Conservation (phyloP, 2,888 invertebrate genomes). For the Cataglyphis cursor region DNA sequence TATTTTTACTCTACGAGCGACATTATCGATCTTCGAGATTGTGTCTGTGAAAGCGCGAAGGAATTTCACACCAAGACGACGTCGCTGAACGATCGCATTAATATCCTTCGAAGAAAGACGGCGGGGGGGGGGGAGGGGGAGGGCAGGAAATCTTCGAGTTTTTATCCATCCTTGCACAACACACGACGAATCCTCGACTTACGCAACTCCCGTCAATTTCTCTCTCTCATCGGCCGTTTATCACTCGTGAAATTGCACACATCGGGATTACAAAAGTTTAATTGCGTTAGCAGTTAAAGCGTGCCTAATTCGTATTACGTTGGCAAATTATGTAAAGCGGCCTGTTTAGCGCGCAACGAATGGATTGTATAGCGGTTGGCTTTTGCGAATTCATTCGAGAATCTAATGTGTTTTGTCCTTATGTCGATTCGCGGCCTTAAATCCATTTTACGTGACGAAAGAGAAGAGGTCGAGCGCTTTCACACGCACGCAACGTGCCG, state of each 20-base stretch:
- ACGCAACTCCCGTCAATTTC: constrained; percentile 50
- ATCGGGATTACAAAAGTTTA: constrained; percentile 3
- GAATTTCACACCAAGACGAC: constrained; percentile 49
- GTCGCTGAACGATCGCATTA: constrained; percentile 41
- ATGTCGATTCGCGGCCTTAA: not conserved
- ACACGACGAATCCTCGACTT: constrained; percentile 22
- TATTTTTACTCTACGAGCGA: not conserved
- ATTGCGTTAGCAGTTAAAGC: constrained; percentile 14
- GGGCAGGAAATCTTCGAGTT: constrained; percentile 44
- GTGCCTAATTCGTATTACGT: constrained; percentile 5
- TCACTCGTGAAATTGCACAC: constrained; percentile 4
- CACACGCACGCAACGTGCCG: not conserved
- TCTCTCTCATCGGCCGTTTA: constrained; percentile 45
- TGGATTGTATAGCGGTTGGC: not conserved
- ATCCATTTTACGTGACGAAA: constrained; percentile 16
- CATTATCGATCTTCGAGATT: constrained; percentile 16
- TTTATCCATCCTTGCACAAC: constrained; percentile 57
- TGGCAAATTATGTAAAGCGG: constrained; percentile 27
- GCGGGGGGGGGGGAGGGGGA: not conserved
- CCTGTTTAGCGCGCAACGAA: not conserved
- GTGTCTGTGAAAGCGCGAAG: not conserved
- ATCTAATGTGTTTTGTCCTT: not conserved
- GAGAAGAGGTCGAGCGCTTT: not conserved
- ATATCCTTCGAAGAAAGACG: not conserved
- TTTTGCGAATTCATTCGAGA: not conserved